Evolutionary conservation across 2,888 invertebrate species (phyloP).

Genomic region (Drosophila imparisetae): DNA sequence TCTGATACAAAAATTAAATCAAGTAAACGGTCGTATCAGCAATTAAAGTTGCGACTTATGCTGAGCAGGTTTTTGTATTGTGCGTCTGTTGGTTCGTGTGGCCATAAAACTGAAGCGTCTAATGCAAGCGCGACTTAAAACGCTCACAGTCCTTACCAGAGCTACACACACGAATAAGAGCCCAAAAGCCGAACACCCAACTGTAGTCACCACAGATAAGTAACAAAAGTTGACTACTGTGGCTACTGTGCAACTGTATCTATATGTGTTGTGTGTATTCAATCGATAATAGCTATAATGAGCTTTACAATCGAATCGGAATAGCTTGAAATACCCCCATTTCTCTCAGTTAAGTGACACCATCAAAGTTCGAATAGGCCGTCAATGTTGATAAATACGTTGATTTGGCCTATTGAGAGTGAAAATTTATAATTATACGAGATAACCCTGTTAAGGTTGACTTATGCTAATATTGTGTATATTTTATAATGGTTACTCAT

Average conservation of each 20-base stretch:
- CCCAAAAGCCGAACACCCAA: neutral
- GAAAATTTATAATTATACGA: constrained; percentile 38
- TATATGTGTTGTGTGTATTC: neutral
- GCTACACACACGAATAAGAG: constrained; percentile 16
- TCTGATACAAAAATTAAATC: too few relatives aligned
- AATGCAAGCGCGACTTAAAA: constrained; percentile 53
- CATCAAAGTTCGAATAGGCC: constrained; percentile 18
- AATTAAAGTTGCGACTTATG: constrained; percentile 5
- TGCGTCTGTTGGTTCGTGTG: constrained; percentile 21
- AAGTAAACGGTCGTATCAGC: neutral
- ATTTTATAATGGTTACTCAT: constrained; percentile 19
- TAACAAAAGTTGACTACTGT: constrained; percentile 26
- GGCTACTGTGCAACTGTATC: constrained; percentile 22
- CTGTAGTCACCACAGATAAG: constrained; percentile 8
- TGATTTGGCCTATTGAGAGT: constrained; percentile 52
- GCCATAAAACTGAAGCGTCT: constrained; percentile 60
- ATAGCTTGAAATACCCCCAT: constrained; percentile 11
- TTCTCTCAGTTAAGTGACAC: constrained; percentile 9
- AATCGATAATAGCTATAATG: constrained; percentile 12
- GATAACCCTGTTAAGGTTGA: constrained; percentile 11
- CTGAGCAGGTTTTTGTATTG: constrained; percentile 40
- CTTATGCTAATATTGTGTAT: constrained; percentile 31
- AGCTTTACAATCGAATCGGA: constrained; percentile 7
- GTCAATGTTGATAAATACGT: constrained; percentile 23
- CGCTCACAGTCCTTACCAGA: constrained; percentile 29